Percentiles rank a stretch among this genome's conserved stretches.
These are phyloP conservation scores for Drosophila planitibia DNA, from an alignment of 2,888 invertebrate species.

Conservation along the genomic window DNA sequence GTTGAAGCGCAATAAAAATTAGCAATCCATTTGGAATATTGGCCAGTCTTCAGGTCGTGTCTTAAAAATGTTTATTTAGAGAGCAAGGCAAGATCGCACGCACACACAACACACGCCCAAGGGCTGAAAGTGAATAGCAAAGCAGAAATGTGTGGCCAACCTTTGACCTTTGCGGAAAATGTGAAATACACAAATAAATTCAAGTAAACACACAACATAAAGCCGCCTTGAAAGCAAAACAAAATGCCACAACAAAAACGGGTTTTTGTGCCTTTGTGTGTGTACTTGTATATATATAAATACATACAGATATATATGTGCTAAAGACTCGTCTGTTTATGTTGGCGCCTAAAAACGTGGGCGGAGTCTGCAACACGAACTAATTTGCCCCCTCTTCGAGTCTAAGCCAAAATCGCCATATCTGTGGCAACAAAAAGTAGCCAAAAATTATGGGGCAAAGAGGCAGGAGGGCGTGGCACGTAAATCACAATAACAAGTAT, in stretches of 20 bases:
- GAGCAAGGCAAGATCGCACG: not conserved
- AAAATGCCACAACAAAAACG: conserved; percentile 35
- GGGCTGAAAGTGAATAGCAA: conserved; percentile 32
- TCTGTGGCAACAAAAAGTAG: conserved; percentile 13
- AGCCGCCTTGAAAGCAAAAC: conserved; percentile 51
- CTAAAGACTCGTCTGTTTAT: conserved; percentile 23
- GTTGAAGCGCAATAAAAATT: not conserved
- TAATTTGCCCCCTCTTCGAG: conserved; percentile 55
- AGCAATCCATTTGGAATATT: conserved; percentile 3
- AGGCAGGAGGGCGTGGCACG: not conserved
- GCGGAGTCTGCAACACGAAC: conserved; percentile 49
- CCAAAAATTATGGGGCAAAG: conserved; percentile 5
- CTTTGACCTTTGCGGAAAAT: conserved; percentile 72
- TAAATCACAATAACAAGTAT: conserved; percentile 49
- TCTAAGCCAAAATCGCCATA: conserved; percentile 55
- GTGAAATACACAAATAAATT: conserved; percentile 79
- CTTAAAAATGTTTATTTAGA: conserved; percentile 1
- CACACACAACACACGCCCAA: conserved; percentile 7
- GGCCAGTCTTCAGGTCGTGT: not conserved
- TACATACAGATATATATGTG: not conserved
- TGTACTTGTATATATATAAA: not conserved
- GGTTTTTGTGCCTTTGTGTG: not conserved
- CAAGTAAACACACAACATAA: conserved; percentile 64
- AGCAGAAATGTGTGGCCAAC: conserved; percentile 58
- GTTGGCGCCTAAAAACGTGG: conserved; percentile 37